phyloP scores from a whole-genome alignment of 2,888 invertebrate species.

The Adineta ricciae region DNA sequence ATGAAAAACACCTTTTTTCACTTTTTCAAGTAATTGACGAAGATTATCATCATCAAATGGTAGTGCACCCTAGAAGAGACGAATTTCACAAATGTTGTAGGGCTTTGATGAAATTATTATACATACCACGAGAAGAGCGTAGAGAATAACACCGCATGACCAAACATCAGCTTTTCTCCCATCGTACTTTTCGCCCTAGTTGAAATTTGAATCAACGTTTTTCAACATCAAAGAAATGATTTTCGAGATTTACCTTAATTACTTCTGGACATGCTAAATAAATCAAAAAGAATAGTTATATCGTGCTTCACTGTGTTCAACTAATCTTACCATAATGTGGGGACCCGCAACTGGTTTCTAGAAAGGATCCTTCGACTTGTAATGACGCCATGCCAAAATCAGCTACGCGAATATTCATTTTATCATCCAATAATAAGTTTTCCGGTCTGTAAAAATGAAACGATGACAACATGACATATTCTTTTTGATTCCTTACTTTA shows the following conservation, averaged over 20 bases:
- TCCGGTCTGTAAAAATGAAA: constrained; percentile 57
- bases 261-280: constrained; percentile 88
- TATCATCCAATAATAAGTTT: constrained; percentile 79
- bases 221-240: neutral
- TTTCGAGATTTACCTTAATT: constrained; percentile 67
- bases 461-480: neutral
- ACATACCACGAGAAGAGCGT: constrained; percentile 72
- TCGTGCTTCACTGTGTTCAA: no score
- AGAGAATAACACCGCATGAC: constrained; percentile 97
- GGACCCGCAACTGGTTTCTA: constrained; percentile 88
- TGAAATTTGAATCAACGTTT: constrained; percentile 29
- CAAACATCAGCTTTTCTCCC: constrained; percentile 95
- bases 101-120: no score
- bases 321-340: constrained; percentile 26
- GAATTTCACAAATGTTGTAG: no score
- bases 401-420: constrained; percentile 97
- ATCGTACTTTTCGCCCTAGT: constrained; percentile 94
- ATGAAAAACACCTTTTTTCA: constrained; percentile 94
- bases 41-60: constrained; percentile 99
- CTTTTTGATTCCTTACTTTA: constrained; percentile 56
- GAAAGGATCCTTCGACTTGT: constrained; percentile 91
- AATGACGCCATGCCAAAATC: constrained; percentile 99
- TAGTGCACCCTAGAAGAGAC: constrained; percentile 65
- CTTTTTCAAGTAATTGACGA: constrained; percentile 91
- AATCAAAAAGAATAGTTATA: neutral